phyloP scores from a whole-genome alignment of 2,888 invertebrate genomes.

The Chrysolina oricalcia region DNA sequence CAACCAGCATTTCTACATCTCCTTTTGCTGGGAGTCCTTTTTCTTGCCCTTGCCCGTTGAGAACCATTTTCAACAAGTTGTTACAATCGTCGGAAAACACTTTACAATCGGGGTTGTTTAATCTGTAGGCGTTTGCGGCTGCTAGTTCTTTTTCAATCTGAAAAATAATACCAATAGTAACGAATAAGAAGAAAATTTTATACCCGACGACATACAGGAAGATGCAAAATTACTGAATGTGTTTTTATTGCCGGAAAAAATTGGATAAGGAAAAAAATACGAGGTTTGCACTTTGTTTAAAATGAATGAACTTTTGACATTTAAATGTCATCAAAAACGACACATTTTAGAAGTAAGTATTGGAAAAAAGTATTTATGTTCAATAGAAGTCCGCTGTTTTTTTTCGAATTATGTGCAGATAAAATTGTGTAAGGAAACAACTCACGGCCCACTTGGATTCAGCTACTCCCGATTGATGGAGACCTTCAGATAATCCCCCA shows the following conservation, averaged over 20 bases:
- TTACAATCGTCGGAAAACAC: conserved; percentile 92
- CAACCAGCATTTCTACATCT: conserved; percentile 88
- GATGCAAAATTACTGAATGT: too few species aligned
- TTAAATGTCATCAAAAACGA: too few species aligned
- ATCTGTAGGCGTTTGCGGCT: conserved; percentile 85
- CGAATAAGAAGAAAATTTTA: too few species aligned
- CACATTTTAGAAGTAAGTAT: too few species aligned
- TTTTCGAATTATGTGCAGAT: too few species aligned
- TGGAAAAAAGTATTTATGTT: conserved; percentile 4
- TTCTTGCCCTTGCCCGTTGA: conserved; percentile 73
- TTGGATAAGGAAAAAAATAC: too few species aligned
- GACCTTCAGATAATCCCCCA: conserved; percentile 86
- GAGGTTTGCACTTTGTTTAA: too few species aligned
- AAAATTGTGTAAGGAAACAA: conserved; percentile 12
- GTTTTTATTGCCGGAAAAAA: too few species aligned
- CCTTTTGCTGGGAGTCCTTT: conserved; percentile 80
- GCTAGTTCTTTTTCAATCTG: conserved; percentile 83
- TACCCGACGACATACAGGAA: too few species aligned
- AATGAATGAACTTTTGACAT: too few species aligned
- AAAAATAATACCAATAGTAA: conserved; percentile 36
- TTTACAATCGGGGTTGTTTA: conserved; percentile 82
- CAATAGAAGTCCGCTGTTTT: too few species aligned
- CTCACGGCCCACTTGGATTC: conserved; percentile 83
- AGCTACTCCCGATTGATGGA: conserved; percentile 80
- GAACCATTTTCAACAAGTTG: conserved; percentile 78